These are phyloP conservation scores for Bugula neritina DNA, from an alignment of 2,888 invertebrate genomes.

Conservation along the genomic window DNA sequence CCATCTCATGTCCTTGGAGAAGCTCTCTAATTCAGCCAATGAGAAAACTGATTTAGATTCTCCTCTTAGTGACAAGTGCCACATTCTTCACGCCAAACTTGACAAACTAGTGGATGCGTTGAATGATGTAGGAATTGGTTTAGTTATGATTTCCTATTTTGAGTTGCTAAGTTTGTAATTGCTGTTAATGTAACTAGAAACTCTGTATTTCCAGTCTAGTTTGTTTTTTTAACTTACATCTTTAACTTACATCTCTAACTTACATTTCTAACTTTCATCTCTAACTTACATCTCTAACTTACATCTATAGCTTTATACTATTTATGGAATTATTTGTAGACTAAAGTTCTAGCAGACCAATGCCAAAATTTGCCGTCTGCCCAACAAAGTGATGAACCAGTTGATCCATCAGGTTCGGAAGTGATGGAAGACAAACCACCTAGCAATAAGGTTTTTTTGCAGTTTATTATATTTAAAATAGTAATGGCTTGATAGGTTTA, in stretches of 20 bases:
- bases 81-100: constrained; percentile 5
- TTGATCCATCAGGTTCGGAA: too few species aligned
- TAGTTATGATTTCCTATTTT: neutral
- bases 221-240: neutral
- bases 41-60: neutral
- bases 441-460: too few species aligned
- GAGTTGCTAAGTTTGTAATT: neutral
- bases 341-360: too few species aligned
- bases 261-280: too few species aligned
- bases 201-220: neutral
- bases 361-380: too few species aligned
- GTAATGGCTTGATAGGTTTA: too few species aligned
- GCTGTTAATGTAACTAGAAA: neutral
- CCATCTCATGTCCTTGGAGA: neutral
- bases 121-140: neutral
- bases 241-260: too few species aligned
- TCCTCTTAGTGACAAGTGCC: neutral
- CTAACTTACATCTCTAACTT: too few species aligned
- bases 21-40: neutral
- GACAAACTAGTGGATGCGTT: neutral
- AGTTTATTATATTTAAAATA: too few species aligned
- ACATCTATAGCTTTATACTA: neutral
- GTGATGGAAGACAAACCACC: too few species aligned
- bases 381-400: too few species aligned
- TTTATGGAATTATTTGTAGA: too few species aligned